Percentiles rank a stretch among this genome's conserved stretches.
These are phyloP conservation scores for Euglossa dilemma DNA, from an alignment of 1,140 invertebrate genomes.

Conservation along the genomic window DNA sequence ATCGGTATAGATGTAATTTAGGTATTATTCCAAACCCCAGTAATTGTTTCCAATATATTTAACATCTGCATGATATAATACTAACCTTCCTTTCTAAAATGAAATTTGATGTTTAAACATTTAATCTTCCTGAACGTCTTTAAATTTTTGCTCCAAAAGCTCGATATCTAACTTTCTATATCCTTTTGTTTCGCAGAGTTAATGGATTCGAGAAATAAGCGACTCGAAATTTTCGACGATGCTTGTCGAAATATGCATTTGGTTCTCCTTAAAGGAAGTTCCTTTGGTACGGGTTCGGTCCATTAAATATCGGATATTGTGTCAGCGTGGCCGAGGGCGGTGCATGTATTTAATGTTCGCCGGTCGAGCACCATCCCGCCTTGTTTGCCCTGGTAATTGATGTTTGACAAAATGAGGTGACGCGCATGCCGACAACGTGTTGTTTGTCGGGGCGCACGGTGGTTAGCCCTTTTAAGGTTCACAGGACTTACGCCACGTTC, in stretches of 20 bases:
- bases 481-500: constrained; percentile 35
- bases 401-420: constrained; percentile 73
- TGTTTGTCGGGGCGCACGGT: constrained; percentile 51
- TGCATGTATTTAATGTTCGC: constrained; percentile 64
- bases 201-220: too few species aligned
- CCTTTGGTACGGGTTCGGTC: constrained; percentile 14
- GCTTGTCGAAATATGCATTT: not conserved
- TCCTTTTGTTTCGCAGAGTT: too few species aligned
- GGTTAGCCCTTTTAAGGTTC: constrained; percentile 59
- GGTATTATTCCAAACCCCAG: too few species aligned
- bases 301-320: constrained; percentile 60
- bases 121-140: too few species aligned
- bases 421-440: constrained; percentile 61
- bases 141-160: too few species aligned
- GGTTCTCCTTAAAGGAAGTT: not conserved
- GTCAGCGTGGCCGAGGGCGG: constrained; percentile 59
- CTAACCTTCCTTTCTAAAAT: too few species aligned
- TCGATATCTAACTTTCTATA: too few species aligned
- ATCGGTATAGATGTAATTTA: too few species aligned
- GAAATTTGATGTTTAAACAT: too few species aligned
- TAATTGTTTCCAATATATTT: too few species aligned
- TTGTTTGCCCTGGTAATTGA: constrained; percentile 77
- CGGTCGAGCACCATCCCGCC: constrained; percentile 64
- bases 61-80: too few species aligned
- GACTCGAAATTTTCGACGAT: too few species aligned